Evolutionary conservation across 2,113 vertebrate species (phyloP), one percentile per base, ranked within the genome.

Genomic region (Spheniscus mendiculus): DNA sequence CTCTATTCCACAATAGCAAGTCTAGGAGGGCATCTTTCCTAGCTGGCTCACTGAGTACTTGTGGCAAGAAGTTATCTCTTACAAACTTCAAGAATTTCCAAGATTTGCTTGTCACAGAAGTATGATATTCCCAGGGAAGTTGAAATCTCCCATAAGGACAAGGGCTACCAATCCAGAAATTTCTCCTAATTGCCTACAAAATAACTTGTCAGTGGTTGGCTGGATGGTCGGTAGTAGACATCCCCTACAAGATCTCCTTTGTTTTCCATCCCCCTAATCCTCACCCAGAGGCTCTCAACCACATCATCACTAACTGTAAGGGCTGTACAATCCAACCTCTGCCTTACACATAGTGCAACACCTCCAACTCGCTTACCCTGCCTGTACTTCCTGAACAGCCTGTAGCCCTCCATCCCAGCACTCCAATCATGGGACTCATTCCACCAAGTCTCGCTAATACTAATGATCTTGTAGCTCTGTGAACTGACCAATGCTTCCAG

Each of bases 381-480:
- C 14, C n/a, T 62, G 6, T 72, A 42, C 23, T 7, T 62, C 8
- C 34, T 45, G 62, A 76, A 40, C 17, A 59, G 11, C 17, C 67
- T 32, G 17, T 25, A n/a, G 25, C 18, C 6, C 44, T 87, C 40
- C 38, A 44, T 19, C n/a, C 7, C 36, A 32, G 21, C 15, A 50
- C 38, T 71, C 30, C 50, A 71, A 0, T 3, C 0, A 0, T 29
- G 21, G 47, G 15, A 29, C 13, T 58, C 8, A 26, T 62, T 72
- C 14, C 29, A 45, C 32, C 32, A 16, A 15, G 4, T 40, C 3
- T 58, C 19, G 34, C 7, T 23, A 15, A 30, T 22, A 13, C 15
- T 10, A 34, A 6, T 11, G 10, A 16, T 27, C 23, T 22, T 11
- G 3, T 4, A 42, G 25, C 23, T 50, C 36, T 78, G 15, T 32